Percentiles rank a stretch among this genome's conserved stretches.
Conservation (phyloP, 2,797 vertebrate species). For the Myiotriccus ornatus region DNA sequence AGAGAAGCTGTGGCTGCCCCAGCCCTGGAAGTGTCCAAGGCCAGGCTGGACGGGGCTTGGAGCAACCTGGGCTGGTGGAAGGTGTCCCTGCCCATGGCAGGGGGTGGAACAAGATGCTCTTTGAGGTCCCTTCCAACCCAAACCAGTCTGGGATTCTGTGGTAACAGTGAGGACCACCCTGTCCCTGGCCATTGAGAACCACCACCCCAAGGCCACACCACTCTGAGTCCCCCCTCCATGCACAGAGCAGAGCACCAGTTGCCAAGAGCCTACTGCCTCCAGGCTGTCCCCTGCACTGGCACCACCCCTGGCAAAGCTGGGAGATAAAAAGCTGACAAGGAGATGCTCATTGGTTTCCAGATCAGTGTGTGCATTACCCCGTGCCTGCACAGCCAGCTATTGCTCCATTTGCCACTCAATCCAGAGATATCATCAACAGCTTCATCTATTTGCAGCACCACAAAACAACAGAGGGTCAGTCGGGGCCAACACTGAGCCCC, state of each 20-base stretch:
- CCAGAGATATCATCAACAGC: background rate
- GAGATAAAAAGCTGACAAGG: background rate
- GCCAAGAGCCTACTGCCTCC: background rate
- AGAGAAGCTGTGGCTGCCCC: background rate
- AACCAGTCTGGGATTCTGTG: background rate
- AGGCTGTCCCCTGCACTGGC: background rate
- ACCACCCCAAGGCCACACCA: background rate
- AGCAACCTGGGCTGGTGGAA: background rate
- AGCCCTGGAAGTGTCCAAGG: background rate
- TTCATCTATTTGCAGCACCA: background rate
- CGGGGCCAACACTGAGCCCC: background rate
- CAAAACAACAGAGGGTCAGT: background rate
- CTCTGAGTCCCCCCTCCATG: too few relatives aligned
- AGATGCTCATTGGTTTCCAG: background rate
- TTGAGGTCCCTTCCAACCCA: background rate
- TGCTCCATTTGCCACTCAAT: conserved; percentile 5
- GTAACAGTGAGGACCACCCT: background rate
- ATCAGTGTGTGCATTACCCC: background rate
- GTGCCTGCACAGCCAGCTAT: background rate
- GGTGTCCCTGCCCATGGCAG: background rate
- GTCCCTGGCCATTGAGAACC: background rate
- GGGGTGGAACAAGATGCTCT: background rate
- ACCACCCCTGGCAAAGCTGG: background rate
- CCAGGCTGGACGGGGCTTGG: background rate
- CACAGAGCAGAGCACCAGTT: background rate